These are phyloP conservation scores for Rhinophrynus dorsalis DNA, from an alignment of 2,797 vertebrate species.

Conservation along the genomic window DNA sequence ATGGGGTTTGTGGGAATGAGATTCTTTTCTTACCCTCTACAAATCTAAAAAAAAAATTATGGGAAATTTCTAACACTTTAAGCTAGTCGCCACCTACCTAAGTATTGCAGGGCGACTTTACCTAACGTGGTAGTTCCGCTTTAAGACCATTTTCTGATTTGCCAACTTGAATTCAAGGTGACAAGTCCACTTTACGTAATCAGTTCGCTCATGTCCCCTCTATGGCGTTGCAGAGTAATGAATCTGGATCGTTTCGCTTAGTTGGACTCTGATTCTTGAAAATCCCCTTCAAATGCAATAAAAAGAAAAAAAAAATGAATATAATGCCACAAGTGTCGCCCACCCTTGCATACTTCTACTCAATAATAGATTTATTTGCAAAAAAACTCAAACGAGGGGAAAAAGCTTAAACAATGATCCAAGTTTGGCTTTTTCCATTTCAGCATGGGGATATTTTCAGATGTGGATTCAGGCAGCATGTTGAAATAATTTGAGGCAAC, in stretches of 20 bases:
- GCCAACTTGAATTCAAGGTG: too few relatives aligned
- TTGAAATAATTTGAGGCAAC: slow-evolving; percentile 81
- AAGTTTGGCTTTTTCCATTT: slow-evolving; percentile 77
- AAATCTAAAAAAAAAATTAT: too few relatives aligned
- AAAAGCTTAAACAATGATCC: slow-evolving; percentile 68
- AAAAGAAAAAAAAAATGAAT: slow-evolving; percentile 68
- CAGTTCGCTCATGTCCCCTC: not conserved
- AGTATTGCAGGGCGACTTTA: too few relatives aligned
- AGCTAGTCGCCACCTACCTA: too few relatives aligned
- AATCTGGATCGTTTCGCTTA: not conserved
- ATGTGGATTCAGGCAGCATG: slow-evolving; percentile 74
- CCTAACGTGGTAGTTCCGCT: too few relatives aligned
- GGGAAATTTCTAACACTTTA: too few relatives aligned
- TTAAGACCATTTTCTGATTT: too few relatives aligned
- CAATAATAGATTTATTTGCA: slow-evolving; percentile 70
- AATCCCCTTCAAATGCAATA: slow-evolving; percentile 69
- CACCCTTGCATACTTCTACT: slow-evolving; percentile 66
- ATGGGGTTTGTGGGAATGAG: too few relatives aligned
- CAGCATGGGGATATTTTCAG: slow-evolving; percentile 74
- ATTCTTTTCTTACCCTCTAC: too few relatives aligned
- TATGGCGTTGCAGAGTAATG: not conserved
- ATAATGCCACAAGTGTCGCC: slow-evolving; percentile 69
- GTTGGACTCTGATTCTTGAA: slow-evolving; percentile 42
- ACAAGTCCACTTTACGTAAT: too few relatives aligned
- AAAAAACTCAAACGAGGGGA: slow-evolving; percentile 55